These are phyloP conservation scores for Tethya wilhelma DNA, from an alignment of 37 sponge, comb jelly and placozoan species.

Conservation along the genomic window DNA sequence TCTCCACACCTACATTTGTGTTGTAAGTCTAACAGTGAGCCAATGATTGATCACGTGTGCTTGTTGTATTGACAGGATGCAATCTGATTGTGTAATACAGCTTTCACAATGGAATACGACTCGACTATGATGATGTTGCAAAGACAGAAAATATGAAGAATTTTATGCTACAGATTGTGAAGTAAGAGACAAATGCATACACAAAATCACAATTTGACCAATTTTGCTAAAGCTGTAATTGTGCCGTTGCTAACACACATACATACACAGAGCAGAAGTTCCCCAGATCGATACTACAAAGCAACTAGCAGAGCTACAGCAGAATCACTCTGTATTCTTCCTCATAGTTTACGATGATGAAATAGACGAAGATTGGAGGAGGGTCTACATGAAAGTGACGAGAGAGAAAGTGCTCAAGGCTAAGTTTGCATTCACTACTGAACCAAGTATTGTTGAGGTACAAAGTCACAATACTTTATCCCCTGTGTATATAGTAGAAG, in stretches of 20 bases:
- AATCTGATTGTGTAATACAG: neutral
- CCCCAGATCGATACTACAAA: slow-evolving; percentile 18
- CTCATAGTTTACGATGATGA: slow-evolving; percentile 39
- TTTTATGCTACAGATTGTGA: slow-evolving; percentile 3
- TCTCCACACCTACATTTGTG: slow-evolving; percentile 51
- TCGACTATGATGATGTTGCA: neutral
- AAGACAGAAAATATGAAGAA: neutral
- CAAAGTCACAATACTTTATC: slow-evolving; percentile 4
- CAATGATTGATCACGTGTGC: no score
- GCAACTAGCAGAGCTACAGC: slow-evolving; percentile 33
- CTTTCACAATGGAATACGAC: neutral
- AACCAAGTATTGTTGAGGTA: slow-evolving; percentile 42
- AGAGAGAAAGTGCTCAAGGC: slow-evolving; percentile 30
- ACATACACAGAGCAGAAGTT: slow-evolving; percentile 3
- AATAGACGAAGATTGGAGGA: slow-evolving; percentile 49
- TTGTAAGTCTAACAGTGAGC: no score
- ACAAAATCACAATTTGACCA: no score
- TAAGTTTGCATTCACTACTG: slow-evolving; percentile 41
- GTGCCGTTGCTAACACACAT: no score
- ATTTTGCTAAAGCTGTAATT: neutral
- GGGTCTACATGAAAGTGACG: slow-evolving; percentile 21
- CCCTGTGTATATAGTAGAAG: neutral
- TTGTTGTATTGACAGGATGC: no score
- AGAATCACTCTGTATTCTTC: slow-evolving; percentile 47
- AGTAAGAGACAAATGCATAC: slow-evolving; percentile 2